Evolutionary conservation across 2,888 invertebrate genomes (phyloP), one percentile per base, ranked within the genome.

Genomic region (Prosapia bicincta): DNA sequence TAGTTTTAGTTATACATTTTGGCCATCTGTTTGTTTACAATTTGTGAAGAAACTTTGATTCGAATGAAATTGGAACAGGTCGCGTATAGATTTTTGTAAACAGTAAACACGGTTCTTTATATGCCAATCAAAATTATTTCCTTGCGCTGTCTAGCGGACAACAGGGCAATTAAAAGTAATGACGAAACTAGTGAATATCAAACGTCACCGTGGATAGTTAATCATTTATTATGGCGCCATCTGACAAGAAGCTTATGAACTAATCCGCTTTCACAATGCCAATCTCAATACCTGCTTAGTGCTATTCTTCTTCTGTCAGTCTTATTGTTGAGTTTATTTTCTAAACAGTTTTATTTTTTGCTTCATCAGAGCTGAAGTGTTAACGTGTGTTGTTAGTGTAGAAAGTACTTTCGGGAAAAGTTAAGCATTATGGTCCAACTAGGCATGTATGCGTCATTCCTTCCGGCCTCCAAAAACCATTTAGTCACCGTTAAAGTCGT

Each of bases 121-220:
- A 20, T 54, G 54, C 20, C 54, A 54, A 54, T 54, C 54, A 54
- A 54, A 54, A 13, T 54, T n/a, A 54, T 54, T 54, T 54, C 20
- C 20, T 15, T 20, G 82, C 82, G 75, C 30, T n/a, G 69, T 43
- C 13, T 23, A 20, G 70, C 75, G 75, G 71, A 66, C 66, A 26
- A 54, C 32, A 26, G 30, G 28, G 66, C 71, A 67, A 75, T 73
- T 73, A 73, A 73, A 73, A 26, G 43, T 73, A 73, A 73, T 73
- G 73, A 73, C 73, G 54, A 54, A 54, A 54, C 20, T 9, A 2
- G 54, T 54, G 54, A 54, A 54, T 54, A 54, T 54, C 54, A 54
- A n/a, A 54, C 54, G 54, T 54, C 54, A 54, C 54, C 20, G 20
- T 20, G 54, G 20, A 54, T 54, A 54, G 54, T 54, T 54, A 54